phyloP scores from a whole-genome alignment of 1,140 invertebrate genomes.

The Megathymus violae region DNA sequence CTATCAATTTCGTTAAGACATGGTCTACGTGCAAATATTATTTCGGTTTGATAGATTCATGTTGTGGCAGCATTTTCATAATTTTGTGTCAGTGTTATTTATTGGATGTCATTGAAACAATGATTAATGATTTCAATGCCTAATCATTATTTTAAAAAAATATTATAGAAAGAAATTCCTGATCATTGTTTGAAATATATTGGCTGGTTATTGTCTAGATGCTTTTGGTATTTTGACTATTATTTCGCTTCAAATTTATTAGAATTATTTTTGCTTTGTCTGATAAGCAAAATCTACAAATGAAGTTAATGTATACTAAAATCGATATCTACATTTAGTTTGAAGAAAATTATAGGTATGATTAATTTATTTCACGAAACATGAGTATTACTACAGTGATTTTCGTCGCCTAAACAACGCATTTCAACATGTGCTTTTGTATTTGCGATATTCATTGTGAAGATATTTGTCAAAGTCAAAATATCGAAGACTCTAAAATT shows the following conservation, averaged over 20 bases:
- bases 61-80: slow-evolving; percentile 6
- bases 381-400: background rate
- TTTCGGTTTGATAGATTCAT: slow-evolving; percentile 1
- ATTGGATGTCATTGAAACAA: slow-evolving; percentile 24
- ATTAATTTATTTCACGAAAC: background rate
- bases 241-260: slow-evolving; percentile 32
- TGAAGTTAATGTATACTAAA: background rate
- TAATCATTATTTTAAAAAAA: slow-evolving; percentile 13
- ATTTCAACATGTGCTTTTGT: slow-evolving; percentile 18
- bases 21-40: background rate
- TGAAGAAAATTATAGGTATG: background rate
- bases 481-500: slow-evolving; percentile 48
- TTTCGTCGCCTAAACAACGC: background rate
- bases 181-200: slow-evolving; percentile 34
- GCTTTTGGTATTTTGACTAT: slow-evolving; percentile 35
- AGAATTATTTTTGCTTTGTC: slow-evolving; percentile 26
- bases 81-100: slow-evolving; percentile 15
- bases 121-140: slow-evolving; percentile 34
- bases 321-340: background rate
- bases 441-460: slow-evolving; percentile 17
- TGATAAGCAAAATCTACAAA: slow-evolving; percentile 8
- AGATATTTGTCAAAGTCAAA: slow-evolving; percentile 44
- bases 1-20: slow-evolving; percentile 25
- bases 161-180: slow-evolving; percentile 15
- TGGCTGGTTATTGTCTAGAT: slow-evolving; percentile 31